A percentile compares a stretch with the other conserved stretches of the same genome.
Conservation (phyloP, 2,797 vertebrate species). For the Enteromius radiatus region DNA sequence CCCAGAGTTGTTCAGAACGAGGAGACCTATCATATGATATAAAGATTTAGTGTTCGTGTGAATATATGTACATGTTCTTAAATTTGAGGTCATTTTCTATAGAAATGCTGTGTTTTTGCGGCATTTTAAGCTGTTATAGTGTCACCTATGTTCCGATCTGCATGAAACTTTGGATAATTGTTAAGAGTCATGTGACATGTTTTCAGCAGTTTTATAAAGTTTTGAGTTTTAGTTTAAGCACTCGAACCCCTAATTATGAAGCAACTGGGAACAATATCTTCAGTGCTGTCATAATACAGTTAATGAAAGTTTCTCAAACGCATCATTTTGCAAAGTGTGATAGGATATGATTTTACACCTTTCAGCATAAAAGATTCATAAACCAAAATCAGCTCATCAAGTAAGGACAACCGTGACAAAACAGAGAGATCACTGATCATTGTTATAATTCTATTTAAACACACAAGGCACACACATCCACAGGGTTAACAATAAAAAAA, state of each 20-base stretch:
- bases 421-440: constrained; percentile 6
- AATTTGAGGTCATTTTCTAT: no score
- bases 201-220: no score
- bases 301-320: neutral
- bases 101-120: no score
- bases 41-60: no score
- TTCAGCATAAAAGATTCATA: neutral
- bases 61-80: no score
- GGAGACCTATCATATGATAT: no score
- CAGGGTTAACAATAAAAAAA: neutral
- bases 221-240: no score
- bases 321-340: neutral
- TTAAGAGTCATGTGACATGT: no score
- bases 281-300: neutral
- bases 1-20: no score
- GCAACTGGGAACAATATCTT: neutral
- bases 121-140: no score
- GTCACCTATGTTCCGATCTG: no score
- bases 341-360: neutral
- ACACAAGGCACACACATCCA: neutral
- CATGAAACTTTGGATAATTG: no score
- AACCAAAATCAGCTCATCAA: neutral
- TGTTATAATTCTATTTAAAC: constrained; percentile 12
- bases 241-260: neutral
- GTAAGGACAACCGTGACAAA: neutral